Percentiles rank a stretch among this genome's conserved stretches.
phyloP scores from a whole-genome alignment of 2,888 invertebrate genomes.

The Melieria crassipennis region DNA sequence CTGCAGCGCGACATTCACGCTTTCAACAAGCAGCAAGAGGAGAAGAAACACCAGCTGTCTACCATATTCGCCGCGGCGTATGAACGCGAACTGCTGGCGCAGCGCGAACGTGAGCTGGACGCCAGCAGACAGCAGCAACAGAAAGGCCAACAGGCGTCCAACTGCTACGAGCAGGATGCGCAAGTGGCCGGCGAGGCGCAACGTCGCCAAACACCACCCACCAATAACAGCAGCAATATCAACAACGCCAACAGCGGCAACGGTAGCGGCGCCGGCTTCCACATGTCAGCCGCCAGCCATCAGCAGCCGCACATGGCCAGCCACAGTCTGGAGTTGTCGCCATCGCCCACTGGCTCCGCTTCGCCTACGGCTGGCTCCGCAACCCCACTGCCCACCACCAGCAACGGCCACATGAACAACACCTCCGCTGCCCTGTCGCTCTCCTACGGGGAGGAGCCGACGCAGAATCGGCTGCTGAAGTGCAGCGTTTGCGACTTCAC shows the following conservation, averaged over 20 bases:
- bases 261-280: slow-evolving; percentile 33
- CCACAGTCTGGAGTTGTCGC: slow-evolving; percentile 52
- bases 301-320: slow-evolving; percentile 29
- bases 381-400: slow-evolving; percentile 25
- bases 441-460: slow-evolving; percentile 50
- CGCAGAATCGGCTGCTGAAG: slow-evolving; percentile 64
- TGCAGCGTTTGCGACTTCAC: slow-evolving; percentile 78
- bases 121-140: too few species aligned
- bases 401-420: slow-evolving; percentile 11
- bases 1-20: slow-evolving; percentile 59
- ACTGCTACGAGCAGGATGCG: slow-evolving; percentile 39
- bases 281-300: slow-evolving; percentile 43
- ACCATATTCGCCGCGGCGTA: slow-evolving; percentile 57
- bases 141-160: slow-evolving; percentile 9
- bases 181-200: slow-evolving; percentile 44
- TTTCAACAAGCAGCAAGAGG: slow-evolving; percentile 59
- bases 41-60: slow-evolving; percentile 57
- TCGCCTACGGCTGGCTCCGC: slow-evolving; percentile 42
- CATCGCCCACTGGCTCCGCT: slow-evolving; percentile 57
- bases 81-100: slow-evolving; percentile 51
- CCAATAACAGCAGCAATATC: slow-evolving; percentile 35
- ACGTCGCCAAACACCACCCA: slow-evolving; percentile 40
- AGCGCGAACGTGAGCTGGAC: slow-evolving; percentile 46
- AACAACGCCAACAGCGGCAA: slow-evolving; percentile 37
- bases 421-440: slow-evolving; percentile 27